phyloP scores from a whole-genome alignment of 2,888 invertebrate genomes.

The Acanthococcus lagerstroemiae region DNA sequence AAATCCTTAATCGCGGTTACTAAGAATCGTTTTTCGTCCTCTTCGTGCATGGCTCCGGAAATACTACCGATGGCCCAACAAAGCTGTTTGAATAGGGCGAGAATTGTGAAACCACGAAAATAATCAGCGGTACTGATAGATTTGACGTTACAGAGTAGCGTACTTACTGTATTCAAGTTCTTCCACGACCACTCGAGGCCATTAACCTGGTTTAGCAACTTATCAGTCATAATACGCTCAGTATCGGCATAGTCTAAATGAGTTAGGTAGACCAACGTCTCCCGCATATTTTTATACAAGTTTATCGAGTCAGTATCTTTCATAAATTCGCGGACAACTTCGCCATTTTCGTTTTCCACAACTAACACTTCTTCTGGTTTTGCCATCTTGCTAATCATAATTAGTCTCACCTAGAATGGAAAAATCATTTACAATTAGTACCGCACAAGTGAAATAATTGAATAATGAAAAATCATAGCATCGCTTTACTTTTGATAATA shows the following conservation, averaged over 20 bases:
- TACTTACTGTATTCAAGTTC: conserved; percentile 79
- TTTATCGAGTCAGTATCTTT: conserved; percentile 99
- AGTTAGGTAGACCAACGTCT: conserved; percentile 92
- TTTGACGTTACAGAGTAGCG: neutral
- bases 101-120: neutral
- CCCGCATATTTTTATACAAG: conserved; percentile 98
- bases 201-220: conserved; percentile 95
- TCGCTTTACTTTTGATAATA: conserved; percentile 56
- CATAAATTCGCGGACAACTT: conserved; percentile 98
- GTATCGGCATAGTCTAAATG: conserved; percentile 97
- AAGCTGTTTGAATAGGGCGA: conserved; percentile 46
- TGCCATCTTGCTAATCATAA: conserved; percentile 98
- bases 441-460: neutral
- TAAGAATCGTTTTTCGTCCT: conserved; percentile 96
- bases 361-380: conserved; percentile 99
- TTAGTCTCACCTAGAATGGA: conserved; percentile 12
- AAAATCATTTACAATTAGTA: neutral
- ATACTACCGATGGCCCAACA: conserved; percentile 99
- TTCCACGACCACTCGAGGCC: conserved; percentile 99
- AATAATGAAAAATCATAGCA: no score
- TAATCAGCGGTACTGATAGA: neutral
- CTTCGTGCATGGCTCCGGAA: conserved; percentile 97
- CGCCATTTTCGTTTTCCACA: conserved; percentile 99
- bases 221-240: conserved; percentile 97
- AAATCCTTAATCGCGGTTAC: conserved; percentile 98